Conservation (phyloP, 2,888 invertebrate genomes). For the Meloe dianella region DNA sequence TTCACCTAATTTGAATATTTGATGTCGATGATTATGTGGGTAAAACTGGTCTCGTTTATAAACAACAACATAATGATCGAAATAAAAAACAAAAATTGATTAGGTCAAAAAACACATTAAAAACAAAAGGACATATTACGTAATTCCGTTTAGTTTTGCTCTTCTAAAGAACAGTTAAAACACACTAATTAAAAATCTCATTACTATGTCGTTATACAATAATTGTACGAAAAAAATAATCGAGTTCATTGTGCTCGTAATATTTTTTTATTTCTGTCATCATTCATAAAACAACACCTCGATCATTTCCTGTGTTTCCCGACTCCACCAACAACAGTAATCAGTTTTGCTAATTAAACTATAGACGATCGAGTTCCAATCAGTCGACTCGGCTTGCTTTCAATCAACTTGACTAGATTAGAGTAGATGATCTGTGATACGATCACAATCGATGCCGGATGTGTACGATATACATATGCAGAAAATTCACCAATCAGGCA, state of each 20-base stretch:
- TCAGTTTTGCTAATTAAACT: not conserved
- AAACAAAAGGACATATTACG: not conserved
- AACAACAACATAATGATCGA: constrained; percentile 16
- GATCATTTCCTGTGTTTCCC: not conserved
- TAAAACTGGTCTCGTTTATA: constrained; percentile 27
- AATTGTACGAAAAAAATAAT: not conserved
- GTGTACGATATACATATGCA: too few species aligned
- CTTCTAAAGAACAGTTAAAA: constrained; percentile 1
- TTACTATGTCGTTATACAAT: not conserved
- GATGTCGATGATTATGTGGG: constrained; percentile 17
- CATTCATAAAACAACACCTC: constrained; percentile 4
- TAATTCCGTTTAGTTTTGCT: not conserved
- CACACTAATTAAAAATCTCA: not conserved
- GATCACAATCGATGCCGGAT: too few species aligned
- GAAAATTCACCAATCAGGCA: too few species aligned
- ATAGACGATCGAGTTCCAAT: too few species aligned
- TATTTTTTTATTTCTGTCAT: not conserved
- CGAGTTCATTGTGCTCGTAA: not conserved
- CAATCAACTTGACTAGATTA: too few species aligned
- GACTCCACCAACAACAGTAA: not conserved
- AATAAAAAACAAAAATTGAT: constrained; percentile 15
- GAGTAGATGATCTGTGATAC: too few species aligned
- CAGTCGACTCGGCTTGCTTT: too few species aligned
- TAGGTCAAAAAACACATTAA: not conserved
- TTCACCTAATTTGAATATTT: constrained; percentile 17